phyloP scores from a whole-genome alignment of 1,140 invertebrate genomes.

The Magallana angulata region DNA sequence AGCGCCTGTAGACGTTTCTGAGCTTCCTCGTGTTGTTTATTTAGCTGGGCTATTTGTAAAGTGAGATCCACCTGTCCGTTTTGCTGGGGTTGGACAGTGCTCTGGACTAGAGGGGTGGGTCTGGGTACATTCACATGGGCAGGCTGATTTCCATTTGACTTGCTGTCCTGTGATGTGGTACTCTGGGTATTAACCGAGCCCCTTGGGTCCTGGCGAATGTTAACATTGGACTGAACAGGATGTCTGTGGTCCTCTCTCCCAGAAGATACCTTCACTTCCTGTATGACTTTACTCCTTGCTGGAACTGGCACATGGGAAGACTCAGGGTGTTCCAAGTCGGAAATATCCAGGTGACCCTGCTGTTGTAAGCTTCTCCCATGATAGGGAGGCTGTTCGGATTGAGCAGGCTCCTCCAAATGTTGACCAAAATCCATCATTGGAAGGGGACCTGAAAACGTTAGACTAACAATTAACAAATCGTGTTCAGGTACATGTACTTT shows the following conservation, averaged over 20 bases:
- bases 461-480: background rate
- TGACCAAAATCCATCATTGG: constrained; percentile 14
- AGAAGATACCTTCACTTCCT: background rate
- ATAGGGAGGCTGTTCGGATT: background rate
- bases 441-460: background rate
- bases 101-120: constrained; percentile 71
- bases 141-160: background rate
- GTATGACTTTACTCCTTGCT: background rate
- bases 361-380: background rate
- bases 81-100: constrained; percentile 60
- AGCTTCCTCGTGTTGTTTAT: constrained; percentile 73
- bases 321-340: background rate
- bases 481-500: too few species aligned
- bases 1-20: constrained; percentile 67
- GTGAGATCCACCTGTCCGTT: constrained; percentile 49
- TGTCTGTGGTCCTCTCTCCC: background rate
- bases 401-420: background rate
- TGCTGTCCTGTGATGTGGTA: background rate
- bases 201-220: background rate
- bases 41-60: constrained; percentile 71
- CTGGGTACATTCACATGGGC: constrained; percentile 67
- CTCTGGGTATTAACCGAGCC: background rate
- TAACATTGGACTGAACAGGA: constrained; percentile 3
- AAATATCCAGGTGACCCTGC: background rate
- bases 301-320: background rate